phyloP scores from a whole-genome alignment of 2,113 vertebrate species.

The Illadopsis cleaveri region DNA sequence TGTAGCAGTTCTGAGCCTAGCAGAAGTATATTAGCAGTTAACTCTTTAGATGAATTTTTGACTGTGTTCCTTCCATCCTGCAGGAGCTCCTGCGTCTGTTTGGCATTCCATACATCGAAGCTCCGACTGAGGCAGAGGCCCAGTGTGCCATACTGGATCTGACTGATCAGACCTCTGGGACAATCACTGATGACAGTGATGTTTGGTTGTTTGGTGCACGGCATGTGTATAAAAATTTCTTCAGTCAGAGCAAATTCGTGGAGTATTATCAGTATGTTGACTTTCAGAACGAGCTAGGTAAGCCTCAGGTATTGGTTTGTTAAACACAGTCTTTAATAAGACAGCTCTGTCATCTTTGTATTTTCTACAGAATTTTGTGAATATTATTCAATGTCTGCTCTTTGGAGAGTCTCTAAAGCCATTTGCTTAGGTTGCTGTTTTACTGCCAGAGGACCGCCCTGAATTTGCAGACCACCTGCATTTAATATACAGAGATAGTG shows the following conservation, averaged over 20 bases:
- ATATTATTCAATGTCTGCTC: neutral
- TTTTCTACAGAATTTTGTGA: neutral
- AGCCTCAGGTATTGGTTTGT: conserved; percentile 23
- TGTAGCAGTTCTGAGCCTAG: neutral
- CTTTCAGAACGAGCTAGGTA: conserved; percentile 91
- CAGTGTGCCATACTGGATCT: conserved; percentile 91
- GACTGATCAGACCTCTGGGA: conserved; percentile 90
- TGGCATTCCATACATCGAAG: conserved; percentile 90
- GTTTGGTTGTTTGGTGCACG: conserved; percentile 96
- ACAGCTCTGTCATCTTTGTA: neutral
- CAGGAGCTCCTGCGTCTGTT: conserved; percentile 94
- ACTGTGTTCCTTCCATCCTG: neutral
- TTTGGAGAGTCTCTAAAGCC: neutral
- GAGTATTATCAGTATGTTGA: conserved; percentile 91
- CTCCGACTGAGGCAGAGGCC: conserved; percentile 94
- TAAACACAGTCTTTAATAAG: neutral
- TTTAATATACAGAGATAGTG: neutral
- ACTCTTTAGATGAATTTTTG: neutral
- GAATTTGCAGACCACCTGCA: neutral
- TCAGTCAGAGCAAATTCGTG: conserved; percentile 90
- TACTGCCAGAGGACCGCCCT: neutral
- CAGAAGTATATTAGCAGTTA: neutral
- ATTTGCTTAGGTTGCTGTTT: neutral
- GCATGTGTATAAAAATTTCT: conserved; percentile 97
- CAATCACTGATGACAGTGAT: conserved; percentile 97